Base-by-base conservation (phyloP, 2,888 invertebrate species). In the Lasius platythorax region DNA sequence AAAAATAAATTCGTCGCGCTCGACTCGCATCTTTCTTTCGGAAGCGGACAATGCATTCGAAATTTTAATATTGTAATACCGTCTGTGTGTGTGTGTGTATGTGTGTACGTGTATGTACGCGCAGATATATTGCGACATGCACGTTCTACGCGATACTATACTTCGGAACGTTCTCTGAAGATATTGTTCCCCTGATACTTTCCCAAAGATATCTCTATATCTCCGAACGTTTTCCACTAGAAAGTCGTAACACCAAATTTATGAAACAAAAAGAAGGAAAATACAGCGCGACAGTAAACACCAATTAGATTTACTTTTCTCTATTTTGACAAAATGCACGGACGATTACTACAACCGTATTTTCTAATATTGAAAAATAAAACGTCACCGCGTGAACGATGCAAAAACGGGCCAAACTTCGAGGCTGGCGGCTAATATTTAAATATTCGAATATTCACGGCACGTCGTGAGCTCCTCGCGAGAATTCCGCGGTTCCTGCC, bases 391-490 rank as follows among this genome's bases (percentile, higher is more conserved):
- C 23, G 56, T 63, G n/a, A 33, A 61, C 5, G 33, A 67, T 61
- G 58, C 46, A 33, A 58, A 50, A 76, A 68, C 46, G 30, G 66
- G 58, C 12, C 18, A 28, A 15, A 18, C n/a, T 15, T 11, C 61
- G 23, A 64, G 33, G 46, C 70, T 18, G 11, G 9, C 33, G 64
- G 11, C 46, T 15, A 50, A 82, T 37, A 37, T 37, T 23, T 23
- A 9, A 50, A 82, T 37, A 37, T 37, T 76, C 70, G 82, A 85
- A 74, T 81, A 88, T 86, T 84, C 85, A 70, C 30, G 68, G 72
- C 85, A 83, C 85, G 85, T 87, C 74, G 74, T 43, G 23, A n/a
- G 68, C 56, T 83, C 76, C 82, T 86, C 78, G 46, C 61, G 67
- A 84, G 81, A 73, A 66, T 46, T 70, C 63, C 53, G 81, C 66